Base-by-base conservation (phyloP, 2,888 invertebrate genomes). In the Apamea monoglypha region DNA sequence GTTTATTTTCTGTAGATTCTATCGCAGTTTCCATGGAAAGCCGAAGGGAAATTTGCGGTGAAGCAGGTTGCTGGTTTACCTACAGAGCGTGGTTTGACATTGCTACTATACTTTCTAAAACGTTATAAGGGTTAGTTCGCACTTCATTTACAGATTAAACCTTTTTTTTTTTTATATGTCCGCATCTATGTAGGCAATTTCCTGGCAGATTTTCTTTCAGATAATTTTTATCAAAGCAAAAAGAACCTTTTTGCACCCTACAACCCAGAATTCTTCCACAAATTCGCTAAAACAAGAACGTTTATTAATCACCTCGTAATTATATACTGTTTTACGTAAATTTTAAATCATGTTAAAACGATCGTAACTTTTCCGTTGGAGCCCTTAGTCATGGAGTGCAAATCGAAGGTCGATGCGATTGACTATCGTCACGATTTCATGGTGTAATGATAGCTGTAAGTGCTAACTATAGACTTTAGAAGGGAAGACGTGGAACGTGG, bases 21-120 rank as follows among this genome's bases (percentile, higher is more conserved):
- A 83, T 82, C 74, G 73, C 44, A 88, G 80, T 88, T 88, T 88
- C 85, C 83, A 87, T 86, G 89, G 88, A 90, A 90, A 90, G 89
- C 85, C 67, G 76, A 83, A 76, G 78, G 86, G 75, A 90, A 88
- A 89, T 72, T 83, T 81, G 78, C 79, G 72, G 76, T 80, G 70
- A 66, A 82, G 78, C 81, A 72, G 56, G 74, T 85, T 75, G 44
- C 40, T 67, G 18, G 68, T 81, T 89, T 76, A 71, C 72, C 70
- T 71, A 76, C 63, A 47, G 74, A 80, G 50, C 77, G 68, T 80
- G 74, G 74, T 77, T 69, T 87, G 82, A 84, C 77, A 88, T 86
- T 88, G 81, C 63, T 56, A 80, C 74, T 76, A 69, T 32, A 82
- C 74, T 82, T 89, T 89, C 84, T 73, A 80, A 63, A 71, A 59